Base-by-base conservation (phyloP, 2,797 vertebrate genomes). In the Catamblyrhynchus diadema region DNA sequence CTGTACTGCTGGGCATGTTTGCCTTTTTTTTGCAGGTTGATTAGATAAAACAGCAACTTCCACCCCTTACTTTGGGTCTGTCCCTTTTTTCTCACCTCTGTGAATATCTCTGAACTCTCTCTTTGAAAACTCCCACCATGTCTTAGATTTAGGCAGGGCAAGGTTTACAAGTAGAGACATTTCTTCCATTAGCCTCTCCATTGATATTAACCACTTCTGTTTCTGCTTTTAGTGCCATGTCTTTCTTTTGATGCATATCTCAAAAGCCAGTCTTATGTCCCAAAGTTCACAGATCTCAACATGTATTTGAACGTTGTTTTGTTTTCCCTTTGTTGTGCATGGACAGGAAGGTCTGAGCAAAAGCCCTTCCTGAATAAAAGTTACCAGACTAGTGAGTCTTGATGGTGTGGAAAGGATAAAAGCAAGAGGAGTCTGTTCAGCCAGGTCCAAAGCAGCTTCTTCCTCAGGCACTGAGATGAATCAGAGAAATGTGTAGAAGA, bases 251-350 rank as follows among this genome's bases (percentile, higher is more conserved):
- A 39, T 75, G 23, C 25, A 3, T 4, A 28, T 32, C 48, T 48
- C 60, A 50, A 59, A 93, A 86, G 19, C 32, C 57, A 35, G 6
- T 47, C 18, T 65, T 21, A 14, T 1, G 18, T 74, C 39, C 70
- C 45, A 0, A 75, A 62, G 21, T 32, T 81, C 33, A 25, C 13
- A 41, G 32, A 13, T 50, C 35, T 78, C 53, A 64, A 32, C 4
- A 0, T 16, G 14, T 16, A 33, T 39, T 47, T 74, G 1, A 5
- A 1, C 30, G 8, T 12, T 42, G 9, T 6, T 69, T 72, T 81
- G 14, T 62, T 81, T 75, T 79, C 8, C 10, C 10, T 69, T 10
- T 70, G 23, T 27, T 37, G 7, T 86, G 19, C 32, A 9, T 15
- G 24, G 50, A 48, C 50, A 41, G 39, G 41, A 50, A 81, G 14